Conservation (phyloP, 1,140 invertebrate genomes). For the Lucilia cuprina region DNA sequence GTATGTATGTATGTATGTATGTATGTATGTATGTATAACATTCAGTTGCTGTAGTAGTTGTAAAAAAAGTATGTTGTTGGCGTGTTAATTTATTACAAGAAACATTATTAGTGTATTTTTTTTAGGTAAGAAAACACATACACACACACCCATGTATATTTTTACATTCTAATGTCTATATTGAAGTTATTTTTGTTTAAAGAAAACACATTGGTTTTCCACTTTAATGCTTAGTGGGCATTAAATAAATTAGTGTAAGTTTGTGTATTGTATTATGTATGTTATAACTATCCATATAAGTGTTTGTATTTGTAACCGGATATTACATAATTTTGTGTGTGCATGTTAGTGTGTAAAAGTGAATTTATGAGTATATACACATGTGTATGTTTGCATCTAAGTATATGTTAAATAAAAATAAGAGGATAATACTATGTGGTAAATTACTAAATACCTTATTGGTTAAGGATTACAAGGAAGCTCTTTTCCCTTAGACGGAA, state of each 20-base stretch:
- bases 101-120: not conserved
- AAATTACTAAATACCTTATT: slow-evolving; percentile 15
- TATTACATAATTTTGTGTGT: not conserved
- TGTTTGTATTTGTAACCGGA: not conserved
- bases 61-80: not conserved
- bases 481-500: not conserved
- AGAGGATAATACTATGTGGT: slow-evolving; percentile 4
- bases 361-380: not conserved
- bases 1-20: no score
- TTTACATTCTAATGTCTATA: not conserved
- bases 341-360: not conserved
- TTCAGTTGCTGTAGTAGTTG: not conserved
- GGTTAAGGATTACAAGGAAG: not conserved
- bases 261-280: not conserved
- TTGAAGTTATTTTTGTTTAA: not conserved
- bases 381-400: not conserved
- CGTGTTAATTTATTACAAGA: slow-evolving; percentile 11
- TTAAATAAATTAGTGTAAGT: not conserved
- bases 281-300: not conserved
- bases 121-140: not conserved
- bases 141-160: not conserved
- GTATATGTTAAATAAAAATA: not conserved
- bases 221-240: slow-evolving; percentile 14
- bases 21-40: not conserved
- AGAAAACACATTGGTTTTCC: slow-evolving; percentile 13